phyloP scores from a whole-genome alignment of 30 jellyfish, hydroid and myxozoan genomes.

The Pseudorhiza aurosa region DNA sequence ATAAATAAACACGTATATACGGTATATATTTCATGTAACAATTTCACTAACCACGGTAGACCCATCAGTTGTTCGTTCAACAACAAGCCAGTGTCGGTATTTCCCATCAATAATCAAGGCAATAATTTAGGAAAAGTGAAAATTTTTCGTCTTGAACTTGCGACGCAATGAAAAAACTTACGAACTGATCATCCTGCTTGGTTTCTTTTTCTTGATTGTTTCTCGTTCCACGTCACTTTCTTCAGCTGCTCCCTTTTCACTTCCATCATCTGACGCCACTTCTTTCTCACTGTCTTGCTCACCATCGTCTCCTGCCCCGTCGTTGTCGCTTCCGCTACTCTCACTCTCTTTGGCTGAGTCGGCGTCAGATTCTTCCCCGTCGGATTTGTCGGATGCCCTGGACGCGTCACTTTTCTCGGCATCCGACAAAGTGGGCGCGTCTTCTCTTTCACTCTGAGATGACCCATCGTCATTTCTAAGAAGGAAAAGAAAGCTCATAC shows the following conservation, averaged over 20 bases:
- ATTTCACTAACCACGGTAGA: no score
- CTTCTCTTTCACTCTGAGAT: constrained; percentile 19
- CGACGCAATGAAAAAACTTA: constrained; percentile 14
- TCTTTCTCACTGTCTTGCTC: neutral
- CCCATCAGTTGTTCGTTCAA: no score
- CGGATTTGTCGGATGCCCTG: constrained; percentile 16
- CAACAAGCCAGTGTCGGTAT: no score
- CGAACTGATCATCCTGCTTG: constrained; percentile 65
- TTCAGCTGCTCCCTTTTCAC: neutral
- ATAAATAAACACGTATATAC: no score
- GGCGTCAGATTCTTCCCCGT: constrained; percentile 13
- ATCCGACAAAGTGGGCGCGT: constrained; percentile 14
- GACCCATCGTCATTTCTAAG: constrained; percentile 5
- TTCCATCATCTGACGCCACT: neutral
- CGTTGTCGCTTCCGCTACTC: constrained; percentile 15
- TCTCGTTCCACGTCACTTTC: constrained; percentile 55
- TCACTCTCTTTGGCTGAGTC: neutral
- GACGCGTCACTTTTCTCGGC: constrained; percentile 24
- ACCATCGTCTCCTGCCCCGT: neutral
- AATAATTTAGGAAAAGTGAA: no score
- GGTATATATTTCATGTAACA: no score
- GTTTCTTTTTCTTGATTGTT: constrained; percentile 39
- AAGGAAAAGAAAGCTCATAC: neutral
- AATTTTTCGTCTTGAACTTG: no score
- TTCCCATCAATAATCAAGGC: no score